phyloP scores from a whole-genome alignment of 1,140 invertebrate genomes.

The Goniozus legneri region DNA sequence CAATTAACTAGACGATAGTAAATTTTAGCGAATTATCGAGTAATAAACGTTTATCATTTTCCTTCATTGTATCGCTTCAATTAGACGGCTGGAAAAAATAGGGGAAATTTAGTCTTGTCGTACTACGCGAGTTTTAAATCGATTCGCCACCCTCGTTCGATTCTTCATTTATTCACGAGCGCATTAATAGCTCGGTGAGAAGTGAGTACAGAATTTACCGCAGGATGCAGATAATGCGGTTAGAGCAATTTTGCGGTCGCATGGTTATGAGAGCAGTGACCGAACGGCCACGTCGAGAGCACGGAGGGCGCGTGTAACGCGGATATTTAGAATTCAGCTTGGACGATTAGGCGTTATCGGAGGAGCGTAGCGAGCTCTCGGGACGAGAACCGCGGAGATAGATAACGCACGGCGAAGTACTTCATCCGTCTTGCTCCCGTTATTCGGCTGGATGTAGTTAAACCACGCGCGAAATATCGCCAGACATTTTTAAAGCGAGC shows the following conservation, averaged over 20 bases:
- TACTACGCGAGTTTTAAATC: no score
- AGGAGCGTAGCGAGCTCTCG: conserved; percentile 19
- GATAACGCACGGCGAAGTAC: conserved; percentile 45
- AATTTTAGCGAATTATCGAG: no score
- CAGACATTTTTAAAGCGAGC: conserved; percentile 38
- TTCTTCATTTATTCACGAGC: no score
- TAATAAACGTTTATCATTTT: no score
- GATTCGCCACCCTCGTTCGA: no score
- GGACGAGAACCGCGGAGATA: conserved; percentile 25
- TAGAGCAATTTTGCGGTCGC: background rate
- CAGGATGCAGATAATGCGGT: no score
- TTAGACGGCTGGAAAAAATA: no score
- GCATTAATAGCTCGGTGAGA: no score
- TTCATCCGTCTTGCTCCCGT: conserved; percentile 45
- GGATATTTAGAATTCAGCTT: conserved; percentile 33
- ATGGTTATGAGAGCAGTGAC: background rate
- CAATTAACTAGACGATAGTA: no score
- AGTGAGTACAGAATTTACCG: no score
- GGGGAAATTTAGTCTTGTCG: no score
- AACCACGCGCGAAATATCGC: conserved; percentile 40
- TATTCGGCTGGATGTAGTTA: conserved; percentile 43
- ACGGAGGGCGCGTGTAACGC: background rate
- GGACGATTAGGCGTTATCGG: conserved; percentile 34
- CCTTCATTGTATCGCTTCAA: no score
- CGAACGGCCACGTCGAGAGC: background rate